These are phyloP conservation scores for Cyphomyrus plagiostoma DNA, from an alignment of 2,113 vertebrate genomes.

Conservation along the genomic window DNA sequence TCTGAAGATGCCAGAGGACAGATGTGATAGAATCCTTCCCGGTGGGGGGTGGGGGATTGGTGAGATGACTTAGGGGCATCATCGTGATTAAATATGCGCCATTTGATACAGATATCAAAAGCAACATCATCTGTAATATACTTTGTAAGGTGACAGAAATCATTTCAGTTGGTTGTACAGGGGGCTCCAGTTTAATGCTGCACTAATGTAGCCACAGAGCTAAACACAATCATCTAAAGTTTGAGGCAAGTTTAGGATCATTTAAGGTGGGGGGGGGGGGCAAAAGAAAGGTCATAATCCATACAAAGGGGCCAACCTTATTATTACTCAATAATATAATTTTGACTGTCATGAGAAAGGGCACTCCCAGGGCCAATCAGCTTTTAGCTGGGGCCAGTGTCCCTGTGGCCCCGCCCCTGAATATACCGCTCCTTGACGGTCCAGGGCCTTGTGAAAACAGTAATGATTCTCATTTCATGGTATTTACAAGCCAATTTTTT, in stretches of 20 bases:
- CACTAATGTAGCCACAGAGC: conserved; percentile 29
- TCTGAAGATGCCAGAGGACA: conserved; percentile 57
- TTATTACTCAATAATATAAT: not conserved
- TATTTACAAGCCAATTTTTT: not conserved
- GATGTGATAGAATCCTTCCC: conserved; percentile 47
- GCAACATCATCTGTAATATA: conserved; percentile 55
- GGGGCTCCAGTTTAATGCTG: conserved; percentile 34
- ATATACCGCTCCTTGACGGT: not conserved
- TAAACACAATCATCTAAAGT: conserved; percentile 28
- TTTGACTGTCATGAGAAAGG: not conserved
- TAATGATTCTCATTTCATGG: not conserved
- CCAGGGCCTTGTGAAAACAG: not conserved
- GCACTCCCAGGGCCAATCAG: not conserved
- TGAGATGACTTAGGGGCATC: conserved; percentile 31
- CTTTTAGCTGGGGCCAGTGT: not conserved
- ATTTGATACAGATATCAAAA: conserved; percentile 61
- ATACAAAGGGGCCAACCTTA: not conserved
- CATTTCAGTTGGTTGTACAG: conserved; percentile 52
- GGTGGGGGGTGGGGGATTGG: conserved; percentile 37
- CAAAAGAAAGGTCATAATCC: not conserved
- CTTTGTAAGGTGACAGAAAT: conserved; percentile 56
- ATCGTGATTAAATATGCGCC: conserved; percentile 33
- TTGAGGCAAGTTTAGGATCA: not conserved
- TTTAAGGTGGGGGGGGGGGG: not conserved
- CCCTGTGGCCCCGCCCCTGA: not conserved